Evolutionary conservation across 2,888 invertebrate genomes (phyloP), one percentile per base, ranked within the genome.

Genomic region (Atrina japonica): DNA sequence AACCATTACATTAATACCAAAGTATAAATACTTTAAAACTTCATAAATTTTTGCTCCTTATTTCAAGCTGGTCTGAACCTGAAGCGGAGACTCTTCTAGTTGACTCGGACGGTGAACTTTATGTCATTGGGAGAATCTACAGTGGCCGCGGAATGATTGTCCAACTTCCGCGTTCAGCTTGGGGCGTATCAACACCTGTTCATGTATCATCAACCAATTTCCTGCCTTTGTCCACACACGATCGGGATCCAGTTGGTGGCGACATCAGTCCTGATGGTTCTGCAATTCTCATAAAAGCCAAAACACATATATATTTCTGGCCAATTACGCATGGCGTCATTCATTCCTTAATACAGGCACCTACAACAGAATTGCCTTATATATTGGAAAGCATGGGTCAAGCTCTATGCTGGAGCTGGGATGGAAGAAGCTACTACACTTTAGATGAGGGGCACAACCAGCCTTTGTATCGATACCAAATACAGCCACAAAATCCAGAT

Each of bases 211-310:
- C 65, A n/a, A 29, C 61, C 16, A 52, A 30, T 0, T 49, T 58
- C 18, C 35, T 71, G 0, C 68, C 61, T 3, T 64, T 72, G 3
- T 50, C 35, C 2, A 72, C 71, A 1, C 18, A 30, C 14, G 68
- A 68, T 14, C 66, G 67, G 3, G 70, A 69, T 21, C 76, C 76
- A 5, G 66, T 68, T 6, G 67, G 59, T 25, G 76, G 70, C 0
- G 73, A 73, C 18, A 73, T 76, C 14, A 70, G 70, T 25, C 56
- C 65, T 7, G 64, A 76, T 41, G 76, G 76, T 9, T 52, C 25
- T 3, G 63, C 68, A 27, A 43, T 76, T 6, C 63, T 76, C 9
- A 59, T 76, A 11, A 76, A 73, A 58, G 47, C 69, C 11, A 68
- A 69, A 50, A 56, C 35, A 16, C 63, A 66, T 45, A 63, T 73